These are phyloP conservation scores for Syrrhaptes paradoxus DNA, from an alignment of 2,113 vertebrate genomes.

Conservation along the genomic window DNA sequence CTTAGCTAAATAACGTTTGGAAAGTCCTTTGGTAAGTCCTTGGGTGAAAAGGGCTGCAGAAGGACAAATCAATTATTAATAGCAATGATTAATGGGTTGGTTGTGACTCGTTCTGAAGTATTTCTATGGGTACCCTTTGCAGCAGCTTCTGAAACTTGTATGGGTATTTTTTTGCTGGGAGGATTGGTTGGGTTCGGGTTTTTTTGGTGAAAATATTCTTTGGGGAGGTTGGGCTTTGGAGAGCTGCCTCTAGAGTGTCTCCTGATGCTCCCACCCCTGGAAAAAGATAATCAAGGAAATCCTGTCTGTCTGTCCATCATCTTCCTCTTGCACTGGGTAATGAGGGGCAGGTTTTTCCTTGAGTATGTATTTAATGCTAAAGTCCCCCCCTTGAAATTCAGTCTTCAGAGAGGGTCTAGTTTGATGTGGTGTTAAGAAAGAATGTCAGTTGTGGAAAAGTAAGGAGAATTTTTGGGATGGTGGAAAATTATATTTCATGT, in stretches of 20 bases:
- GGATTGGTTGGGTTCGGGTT: fast-evolving
- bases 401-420: neutral
- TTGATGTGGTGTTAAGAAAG: neutral
- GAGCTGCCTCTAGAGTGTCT: neutral
- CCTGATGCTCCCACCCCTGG: neutral
- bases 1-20: neutral
- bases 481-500: neutral
- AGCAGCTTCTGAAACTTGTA: neutral
- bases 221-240: neutral
- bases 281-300: neutral
- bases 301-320: neutral
- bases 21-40: neutral
- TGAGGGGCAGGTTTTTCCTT: fast-evolving
- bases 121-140: neutral
- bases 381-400: neutral
- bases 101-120: neutral
- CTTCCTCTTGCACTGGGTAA: neutral
- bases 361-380: neutral
- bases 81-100: neutral
- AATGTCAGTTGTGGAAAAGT: neutral
- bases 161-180: neutral
- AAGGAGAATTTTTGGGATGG: neutral
- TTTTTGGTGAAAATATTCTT: neutral
- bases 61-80: neutral
- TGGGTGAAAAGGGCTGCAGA: neutral